Base-by-base conservation (phyloP, 2,113 vertebrate genomes). In the Megatriorchis doriae region DNA sequence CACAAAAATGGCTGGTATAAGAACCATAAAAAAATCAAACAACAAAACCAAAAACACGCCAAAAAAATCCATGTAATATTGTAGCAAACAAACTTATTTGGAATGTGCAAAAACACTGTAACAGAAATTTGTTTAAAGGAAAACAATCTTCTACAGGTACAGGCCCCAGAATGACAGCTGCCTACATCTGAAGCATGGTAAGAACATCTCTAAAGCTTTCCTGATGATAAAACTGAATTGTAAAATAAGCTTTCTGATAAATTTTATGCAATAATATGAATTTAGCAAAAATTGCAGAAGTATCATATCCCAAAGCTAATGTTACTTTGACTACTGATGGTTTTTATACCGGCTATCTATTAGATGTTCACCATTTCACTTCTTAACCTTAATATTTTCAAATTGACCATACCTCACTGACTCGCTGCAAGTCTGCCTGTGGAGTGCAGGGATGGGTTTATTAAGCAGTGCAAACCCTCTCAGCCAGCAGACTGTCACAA, bases 101-200 rank as follows among this genome's bases (percentile, higher is more conserved):
- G 97, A 97, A 98, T 98, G 97, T 98, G 91, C 93, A 92, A 96
- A 98, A 98, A 65, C 75, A 94, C 94, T 98, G 96, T 96, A 95
- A 85, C 94, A 94, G 97, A 96, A 97, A 95, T 97, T 98, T 98
- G 98, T 99, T 99, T 97, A 98, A 99, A 99, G 98, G 99, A 98
- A 98, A 98, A 98, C 98, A 95, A 99, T 99, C 98, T 99, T 99
- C 99, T 99, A 97, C 99, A 99, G 99, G 99, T 99, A 99, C 99
- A 99, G 99, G 98, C 98, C 99, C 99, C 98, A 99, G 99, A 99
- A 99, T 99, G 99, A 99, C 99, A 99, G 99, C 99, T 98, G 99
- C 99, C 98, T 99, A 99, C 99, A 99, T 99, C 99, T 99, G 99
- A 99, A 98, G 98, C 98, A 99, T 99, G 99, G 99, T 99, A 99